These are phyloP conservation scores for Andrena fulva DNA, from an alignment of 2,888 invertebrate genomes.

Conservation along the genomic window DNA sequence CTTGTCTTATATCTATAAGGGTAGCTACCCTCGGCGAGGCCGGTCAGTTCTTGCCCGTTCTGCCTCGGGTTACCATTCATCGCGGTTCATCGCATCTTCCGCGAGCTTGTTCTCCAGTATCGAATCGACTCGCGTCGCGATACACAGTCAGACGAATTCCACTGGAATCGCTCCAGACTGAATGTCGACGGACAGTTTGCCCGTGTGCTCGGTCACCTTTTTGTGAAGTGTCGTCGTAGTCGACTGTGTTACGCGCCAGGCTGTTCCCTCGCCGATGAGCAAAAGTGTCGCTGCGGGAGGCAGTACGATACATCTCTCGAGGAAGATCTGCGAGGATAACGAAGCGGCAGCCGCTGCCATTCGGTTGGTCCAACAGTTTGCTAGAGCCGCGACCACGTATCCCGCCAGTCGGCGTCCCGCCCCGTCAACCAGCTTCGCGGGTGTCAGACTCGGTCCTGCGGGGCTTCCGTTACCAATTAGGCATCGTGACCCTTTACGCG, in stretches of 20 bases:
- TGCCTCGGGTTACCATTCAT: constrained; percentile 57
- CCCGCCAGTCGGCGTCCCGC: not conserved
- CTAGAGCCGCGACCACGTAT: not conserved
- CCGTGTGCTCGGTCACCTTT: not conserved
- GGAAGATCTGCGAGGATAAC: not conserved
- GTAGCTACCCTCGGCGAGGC: constrained; percentile 72
- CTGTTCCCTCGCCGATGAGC: not conserved
- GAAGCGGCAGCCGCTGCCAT: constrained; percentile 5
- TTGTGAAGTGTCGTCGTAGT: constrained; percentile 39
- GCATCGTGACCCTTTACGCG: constrained; percentile 6
- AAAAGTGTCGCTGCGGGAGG: constrained; percentile 31
- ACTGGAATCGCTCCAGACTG: not conserved
- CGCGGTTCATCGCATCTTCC: not conserved
- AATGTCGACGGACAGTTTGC: not conserved
- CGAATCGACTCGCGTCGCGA: not conserved
- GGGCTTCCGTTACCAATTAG: constrained; percentile 3
- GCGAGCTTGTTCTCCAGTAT: constrained; percentile 14
- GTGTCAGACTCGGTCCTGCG: not conserved
- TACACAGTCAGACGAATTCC: not conserved
- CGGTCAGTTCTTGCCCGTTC: constrained; percentile 77
- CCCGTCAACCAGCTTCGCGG: not conserved
- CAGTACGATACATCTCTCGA: constrained; percentile 7
- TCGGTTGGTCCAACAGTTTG: not conserved
- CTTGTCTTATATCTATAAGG: constrained; percentile 77
- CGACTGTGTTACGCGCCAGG: not conserved